A percentile compares a stretch with the other conserved stretches of the same genome.
Conservation (phyloP, 2,888 invertebrate genomes). For the Tiphia femorata region DNA sequence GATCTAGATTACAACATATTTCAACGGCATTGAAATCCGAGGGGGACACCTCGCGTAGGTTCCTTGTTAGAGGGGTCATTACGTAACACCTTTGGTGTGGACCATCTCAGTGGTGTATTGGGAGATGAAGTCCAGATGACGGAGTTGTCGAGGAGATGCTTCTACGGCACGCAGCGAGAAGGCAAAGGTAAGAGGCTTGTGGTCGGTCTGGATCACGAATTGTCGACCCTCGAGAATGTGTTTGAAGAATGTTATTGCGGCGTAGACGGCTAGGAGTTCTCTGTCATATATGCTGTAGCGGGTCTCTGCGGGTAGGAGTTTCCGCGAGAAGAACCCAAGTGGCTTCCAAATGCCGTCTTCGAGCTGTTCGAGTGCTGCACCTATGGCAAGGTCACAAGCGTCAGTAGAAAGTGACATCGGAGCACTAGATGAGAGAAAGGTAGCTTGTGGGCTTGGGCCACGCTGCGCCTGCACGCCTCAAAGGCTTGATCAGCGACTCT, state of each 20-base stretch:
- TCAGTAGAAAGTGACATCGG: constrained; percentile 25
- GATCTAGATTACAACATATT: no score
- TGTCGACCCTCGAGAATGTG: constrained; percentile 11
- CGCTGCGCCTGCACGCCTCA: no score
- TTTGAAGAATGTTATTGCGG: not conserved
- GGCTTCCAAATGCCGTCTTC: constrained; percentile 12
- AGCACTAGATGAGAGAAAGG: no score
- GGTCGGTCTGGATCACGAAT: constrained; percentile 7
- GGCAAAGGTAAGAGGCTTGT: constrained; percentile 17
- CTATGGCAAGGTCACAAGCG: constrained; percentile 26
- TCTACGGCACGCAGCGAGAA: constrained; percentile 23
- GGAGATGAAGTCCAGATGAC: constrained; percentile 42
- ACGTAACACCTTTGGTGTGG: constrained; percentile 17
- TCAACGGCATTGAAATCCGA: no score
- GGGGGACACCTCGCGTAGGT: no score
- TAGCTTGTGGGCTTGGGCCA: no score
- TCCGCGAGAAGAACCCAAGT: constrained; percentile 21
- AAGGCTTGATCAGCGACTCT: not conserved
- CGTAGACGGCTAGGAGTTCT: constrained; percentile 19
- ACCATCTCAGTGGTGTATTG: constrained; percentile 27
- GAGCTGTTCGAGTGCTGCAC: constrained; percentile 21
- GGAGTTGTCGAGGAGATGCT: constrained; percentile 32
- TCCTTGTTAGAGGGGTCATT: no score
- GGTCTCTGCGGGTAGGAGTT: constrained; percentile 21
- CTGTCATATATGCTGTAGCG: constrained; percentile 41